These are phyloP conservation scores for Vulpes vulpes DNA, from an alignment of 2,113 vertebrate genomes.

Conservation along the genomic window DNA sequence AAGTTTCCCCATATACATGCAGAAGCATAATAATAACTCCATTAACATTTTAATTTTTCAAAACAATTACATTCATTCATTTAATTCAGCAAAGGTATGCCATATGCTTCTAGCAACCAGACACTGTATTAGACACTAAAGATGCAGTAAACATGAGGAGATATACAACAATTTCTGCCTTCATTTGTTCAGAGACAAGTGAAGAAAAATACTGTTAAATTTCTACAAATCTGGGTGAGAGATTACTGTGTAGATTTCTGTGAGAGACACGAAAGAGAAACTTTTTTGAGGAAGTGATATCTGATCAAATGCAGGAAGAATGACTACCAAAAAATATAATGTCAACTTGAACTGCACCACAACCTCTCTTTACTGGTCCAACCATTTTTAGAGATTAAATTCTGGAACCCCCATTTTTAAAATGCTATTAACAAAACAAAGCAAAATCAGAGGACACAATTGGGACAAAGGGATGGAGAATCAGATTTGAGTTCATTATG, in stretches of 20 bases:
- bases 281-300: neutral
- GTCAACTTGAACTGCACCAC: neutral
- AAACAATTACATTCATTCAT: neutral
- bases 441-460: neutral
- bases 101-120: neutral
- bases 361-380: neutral
- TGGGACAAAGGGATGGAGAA: neutral
- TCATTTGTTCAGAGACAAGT: neutral
- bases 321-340: neutral
- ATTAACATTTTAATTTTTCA: conserved; percentile 39
- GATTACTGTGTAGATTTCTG: neutral
- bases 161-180: neutral
- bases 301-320: neutral
- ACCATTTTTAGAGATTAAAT: neutral
- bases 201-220: neutral
- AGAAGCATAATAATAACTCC: neutral
- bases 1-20: neutral
- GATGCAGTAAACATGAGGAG: neutral
- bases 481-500: neutral
- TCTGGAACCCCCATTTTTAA: neutral
- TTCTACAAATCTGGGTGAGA: neutral
- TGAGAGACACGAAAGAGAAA: neutral
- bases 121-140: neutral
- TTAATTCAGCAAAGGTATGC: neutral
- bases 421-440: neutral